Evolutionary conservation across 1,140 invertebrate species (phyloP), one percentile per base, ranked within the genome.

Genomic region (Agraylea sexmaculata): DNA sequence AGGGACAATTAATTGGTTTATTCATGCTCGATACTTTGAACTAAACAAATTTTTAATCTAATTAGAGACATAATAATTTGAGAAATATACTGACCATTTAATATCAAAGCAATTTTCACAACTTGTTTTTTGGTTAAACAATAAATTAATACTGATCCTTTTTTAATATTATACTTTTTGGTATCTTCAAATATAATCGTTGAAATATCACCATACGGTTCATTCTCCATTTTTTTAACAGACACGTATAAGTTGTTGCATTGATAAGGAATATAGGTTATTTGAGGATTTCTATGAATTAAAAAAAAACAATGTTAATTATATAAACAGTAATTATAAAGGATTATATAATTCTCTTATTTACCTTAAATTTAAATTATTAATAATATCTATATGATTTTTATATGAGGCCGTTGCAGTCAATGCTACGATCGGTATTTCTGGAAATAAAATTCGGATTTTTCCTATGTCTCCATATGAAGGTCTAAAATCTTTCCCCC

Each of bases 401-500:
- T 62, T 55, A 23, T 83, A 78, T 51, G 80, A 80, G 12, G 83
- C 83, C 22, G 83, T 86, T 1, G 81, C 83, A 20, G 83, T 87
- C 11, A 86, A 55, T 16, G 83, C 82, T 50, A 87, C 59, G 35
- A 83, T 70, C 11, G 81, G 81, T 32, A 83, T 68, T 29, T 64
- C 46, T 0, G 74, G 74, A 51, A 74, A 74, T 17, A 64, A 62
- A 16, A 63, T 43, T 43, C 73, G 65, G 22, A 81, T 56, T 4
- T 53, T 43, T 18, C 60, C 61, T 18, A 82, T 59, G 53, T 71
- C 61, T 53, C 75, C 61, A 53, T 79, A 84, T 43, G 67, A 66
- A 5, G 62, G 57, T 27, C 86, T 62, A 58, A 89, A 89, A 63
- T 90, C 85, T 60, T 87, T 78, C 12, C 85, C 86, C 84, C 84